Evolutionary conservation across 2,797 vertebrate species (phyloP).

Genomic region (Coregonus ussuriensis): DNA sequence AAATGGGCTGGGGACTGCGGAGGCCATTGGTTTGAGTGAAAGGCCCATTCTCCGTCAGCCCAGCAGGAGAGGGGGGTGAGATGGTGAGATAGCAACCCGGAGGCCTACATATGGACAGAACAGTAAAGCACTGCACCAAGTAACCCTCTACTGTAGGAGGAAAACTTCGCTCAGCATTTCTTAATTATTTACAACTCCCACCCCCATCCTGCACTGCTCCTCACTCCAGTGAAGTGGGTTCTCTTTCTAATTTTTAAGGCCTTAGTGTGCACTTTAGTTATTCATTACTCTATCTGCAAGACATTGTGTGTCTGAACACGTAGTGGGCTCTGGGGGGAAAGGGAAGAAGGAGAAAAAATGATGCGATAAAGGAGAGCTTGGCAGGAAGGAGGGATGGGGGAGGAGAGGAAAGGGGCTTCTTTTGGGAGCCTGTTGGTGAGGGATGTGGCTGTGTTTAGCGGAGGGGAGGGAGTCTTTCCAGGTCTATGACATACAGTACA

Average conservation of each 20-base stretch:
- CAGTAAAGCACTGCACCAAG: slow-evolving; percentile 64
- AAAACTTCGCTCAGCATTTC: slow-evolving; percentile 75
- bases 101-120: slow-evolving; percentile 37
- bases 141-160: slow-evolving; percentile 56
- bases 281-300: slow-evolving; percentile 25
- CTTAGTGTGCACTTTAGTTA: slow-evolving; percentile 38
- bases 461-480: neutral
- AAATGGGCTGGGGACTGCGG: slow-evolving; percentile 8
- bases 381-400: slow-evolving; percentile 1
- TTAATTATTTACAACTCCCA: slow-evolving; percentile 75
- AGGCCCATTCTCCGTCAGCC: slow-evolving; percentile 40
- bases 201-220: slow-evolving; percentile 22
- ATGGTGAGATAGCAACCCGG: slow-evolving; percentile 43
- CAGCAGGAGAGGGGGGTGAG: slow-evolving; percentile 29
- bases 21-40: slow-evolving; percentile 18
- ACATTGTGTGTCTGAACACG: slow-evolving; percentile 18
- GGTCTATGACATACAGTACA: slow-evolving; percentile 42
- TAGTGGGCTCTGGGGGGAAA: slow-evolving; percentile 12
- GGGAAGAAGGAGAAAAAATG: neutral
- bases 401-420: neutral
- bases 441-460: neutral
- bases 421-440: neutral
- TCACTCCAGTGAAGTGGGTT: slow-evolving; percentile 26
- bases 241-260: slow-evolving; percentile 44
- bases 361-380: neutral